phyloP scores from a whole-genome alignment of 64 coral and sea anemone species.

The Orbicella faveolata region DNA sequence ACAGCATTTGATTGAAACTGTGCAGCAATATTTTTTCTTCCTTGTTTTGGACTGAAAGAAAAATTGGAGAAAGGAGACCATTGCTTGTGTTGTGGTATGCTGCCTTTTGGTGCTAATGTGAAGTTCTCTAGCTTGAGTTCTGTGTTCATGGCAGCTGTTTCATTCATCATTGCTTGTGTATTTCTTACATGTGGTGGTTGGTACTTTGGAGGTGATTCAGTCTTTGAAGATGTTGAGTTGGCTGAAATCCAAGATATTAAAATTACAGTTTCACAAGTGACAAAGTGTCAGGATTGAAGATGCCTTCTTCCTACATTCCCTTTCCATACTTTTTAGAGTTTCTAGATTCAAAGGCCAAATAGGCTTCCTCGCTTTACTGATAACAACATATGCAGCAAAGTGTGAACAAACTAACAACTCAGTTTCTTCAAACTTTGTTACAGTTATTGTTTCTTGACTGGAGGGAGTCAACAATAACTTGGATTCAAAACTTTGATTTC shows the following conservation, averaged over 20 bases:
- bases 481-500: no score
- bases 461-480: no score
- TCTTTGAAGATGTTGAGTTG: not conserved
- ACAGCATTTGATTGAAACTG: conserved; percentile 16
- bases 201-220: conserved; percentile 13
- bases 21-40: conserved; percentile 4
- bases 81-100: not conserved
- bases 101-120: not conserved
- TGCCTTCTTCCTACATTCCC: no score
- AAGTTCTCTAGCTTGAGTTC: conserved; percentile 26
- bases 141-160: not conserved
- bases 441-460: no score
- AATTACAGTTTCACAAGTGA: not conserved
- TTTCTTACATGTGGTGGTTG: conserved; percentile 42
- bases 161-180: not conserved
- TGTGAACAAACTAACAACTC: no score
- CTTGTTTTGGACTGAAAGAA: conserved; percentile 19
- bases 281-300: no score
- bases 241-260: not conserved
- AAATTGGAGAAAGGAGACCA: conserved; percentile 30
- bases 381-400: no score
- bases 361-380: no score
- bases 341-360: no score
- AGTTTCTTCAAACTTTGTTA: no score
- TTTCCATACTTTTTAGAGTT: no score